Evolutionary conservation across 2,888 invertebrate species (phyloP).

Genomic region (Coleophora flavipennella): DNA sequence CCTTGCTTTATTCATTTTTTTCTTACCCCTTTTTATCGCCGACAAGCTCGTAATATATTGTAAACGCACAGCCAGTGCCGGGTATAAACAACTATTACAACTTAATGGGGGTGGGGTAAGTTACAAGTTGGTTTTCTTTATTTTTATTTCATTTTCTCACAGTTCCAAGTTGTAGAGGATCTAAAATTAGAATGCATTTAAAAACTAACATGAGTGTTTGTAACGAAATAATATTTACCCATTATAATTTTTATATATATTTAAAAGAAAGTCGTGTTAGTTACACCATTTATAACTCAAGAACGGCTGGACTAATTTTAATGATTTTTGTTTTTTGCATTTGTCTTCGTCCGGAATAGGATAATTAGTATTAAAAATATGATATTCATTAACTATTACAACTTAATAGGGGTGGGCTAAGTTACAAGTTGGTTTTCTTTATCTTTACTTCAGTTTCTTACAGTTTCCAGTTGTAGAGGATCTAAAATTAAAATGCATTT

Average conservation of each 20-base stretch:
- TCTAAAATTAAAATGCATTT: constrained; percentile 10
- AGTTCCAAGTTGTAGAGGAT: background rate
- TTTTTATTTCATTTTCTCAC: constrained; percentile 13
- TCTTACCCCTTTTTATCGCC: constrained; percentile 68
- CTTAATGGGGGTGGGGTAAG: constrained; percentile 49
- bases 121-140: constrained; percentile 19
- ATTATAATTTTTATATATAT: no score
- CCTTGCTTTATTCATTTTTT: constrained; percentile 63
- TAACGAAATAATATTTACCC: no score
- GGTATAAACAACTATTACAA: constrained; percentile 70
- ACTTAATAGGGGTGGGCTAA: constrained; percentile 51
- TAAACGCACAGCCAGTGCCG: constrained; percentile 59
- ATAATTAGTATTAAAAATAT: no score
- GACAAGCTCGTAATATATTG: constrained; percentile 68
- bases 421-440: constrained; percentile 19
- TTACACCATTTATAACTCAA: no score
- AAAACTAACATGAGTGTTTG: no score
- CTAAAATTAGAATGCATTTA: constrained; percentile 10
- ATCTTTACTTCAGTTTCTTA: constrained; percentile 13
- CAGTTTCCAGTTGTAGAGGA: background rate
- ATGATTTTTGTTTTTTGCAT: no score
- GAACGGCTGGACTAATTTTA: no score
- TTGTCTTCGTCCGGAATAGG: no score
- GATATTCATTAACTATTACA: constrained; percentile 71
- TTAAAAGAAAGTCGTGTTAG: no score